Evolutionary conservation across 2,888 invertebrate genomes (phyloP).

Genomic region (Cynaeus angustus): DNA sequence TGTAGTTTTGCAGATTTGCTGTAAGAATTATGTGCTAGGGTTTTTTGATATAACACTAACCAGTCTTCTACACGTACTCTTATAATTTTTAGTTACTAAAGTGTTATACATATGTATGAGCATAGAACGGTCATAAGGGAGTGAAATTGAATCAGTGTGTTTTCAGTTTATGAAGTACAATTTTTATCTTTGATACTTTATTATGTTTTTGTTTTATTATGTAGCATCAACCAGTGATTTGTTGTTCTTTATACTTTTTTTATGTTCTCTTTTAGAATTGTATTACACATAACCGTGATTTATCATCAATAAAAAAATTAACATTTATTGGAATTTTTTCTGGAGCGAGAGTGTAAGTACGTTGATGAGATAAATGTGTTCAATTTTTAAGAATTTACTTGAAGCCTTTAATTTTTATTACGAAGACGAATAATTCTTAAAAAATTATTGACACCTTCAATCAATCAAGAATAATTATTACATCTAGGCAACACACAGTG

Average conservation of each 20-base stretch:
- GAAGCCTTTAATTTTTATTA: too few relatives aligned
- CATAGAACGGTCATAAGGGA: neutral
- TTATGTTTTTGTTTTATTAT: conserved; percentile 47
- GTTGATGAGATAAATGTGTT: too few relatives aligned
- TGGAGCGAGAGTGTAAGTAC: too few relatives aligned
- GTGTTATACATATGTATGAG: too few relatives aligned
- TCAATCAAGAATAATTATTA: too few relatives aligned
- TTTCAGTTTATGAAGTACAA: conserved; percentile 35
- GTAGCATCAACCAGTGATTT: conserved; percentile 46
- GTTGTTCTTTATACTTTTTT: conserved; percentile 53
- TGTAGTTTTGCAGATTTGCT: conserved; percentile 13
- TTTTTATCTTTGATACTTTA: conserved; percentile 48
- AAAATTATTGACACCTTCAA: too few relatives aligned
- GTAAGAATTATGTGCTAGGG: conserved; percentile 34
- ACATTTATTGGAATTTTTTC: too few relatives aligned
- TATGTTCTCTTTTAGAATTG: conserved; percentile 44
- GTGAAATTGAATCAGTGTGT: conserved; percentile 23
- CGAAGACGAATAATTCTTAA: too few relatives aligned
- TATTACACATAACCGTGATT: conserved; percentile 12
- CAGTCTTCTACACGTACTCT: neutral
- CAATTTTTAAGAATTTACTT: too few relatives aligned
- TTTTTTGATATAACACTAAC: conserved; percentile 28
- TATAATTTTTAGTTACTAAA: too few relatives aligned
- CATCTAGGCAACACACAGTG: too few relatives aligned
- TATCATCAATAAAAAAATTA: conserved; percentile 12